Percentiles rank a stretch among this genome's conserved stretches.
These are phyloP conservation scores for Heloderma charlesbogerti DNA, from an alignment of 2,113 vertebrate genomes.

Conservation along the genomic window DNA sequence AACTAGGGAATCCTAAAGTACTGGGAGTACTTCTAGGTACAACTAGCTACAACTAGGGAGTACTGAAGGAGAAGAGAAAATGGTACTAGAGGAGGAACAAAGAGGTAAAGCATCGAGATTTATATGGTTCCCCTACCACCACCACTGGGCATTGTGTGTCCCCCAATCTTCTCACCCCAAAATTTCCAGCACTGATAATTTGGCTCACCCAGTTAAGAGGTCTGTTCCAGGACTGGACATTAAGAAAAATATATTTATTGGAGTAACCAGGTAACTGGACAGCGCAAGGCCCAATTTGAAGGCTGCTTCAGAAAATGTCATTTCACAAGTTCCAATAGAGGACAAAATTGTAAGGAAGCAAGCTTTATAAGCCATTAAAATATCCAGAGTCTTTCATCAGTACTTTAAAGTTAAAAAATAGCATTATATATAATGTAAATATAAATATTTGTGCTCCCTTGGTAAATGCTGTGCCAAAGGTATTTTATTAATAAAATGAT, in stretches of 20 bases:
- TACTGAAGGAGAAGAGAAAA: background rate
- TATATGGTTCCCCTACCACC: too few species aligned
- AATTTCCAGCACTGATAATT: too few species aligned
- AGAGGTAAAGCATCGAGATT: too few species aligned
- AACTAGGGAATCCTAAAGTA: too few species aligned
- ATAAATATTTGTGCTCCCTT: background rate
- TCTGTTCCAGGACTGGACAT: too few species aligned
- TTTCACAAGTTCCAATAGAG: background rate
- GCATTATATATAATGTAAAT: background rate
- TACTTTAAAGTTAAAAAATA: background rate
- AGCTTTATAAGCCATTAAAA: background rate
- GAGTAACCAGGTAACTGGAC: background rate
- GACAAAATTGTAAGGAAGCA: background rate
- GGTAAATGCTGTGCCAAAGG: background rate
- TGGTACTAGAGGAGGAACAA: background rate
- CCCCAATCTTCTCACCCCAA: background rate
- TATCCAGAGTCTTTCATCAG: background rate
- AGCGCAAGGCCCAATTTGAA: background rate
- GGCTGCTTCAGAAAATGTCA: background rate
- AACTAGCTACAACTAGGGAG: too few species aligned
- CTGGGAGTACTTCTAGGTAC: too few species aligned
- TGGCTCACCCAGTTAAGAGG: too few species aligned
- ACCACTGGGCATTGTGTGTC: background rate
- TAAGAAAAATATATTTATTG: too few species aligned
- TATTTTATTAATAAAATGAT: constrained; percentile 28